These are phyloP conservation scores for Mastacembelus armatus DNA, from an alignment of 2,797 vertebrate genomes.

Conservation along the genomic window DNA sequence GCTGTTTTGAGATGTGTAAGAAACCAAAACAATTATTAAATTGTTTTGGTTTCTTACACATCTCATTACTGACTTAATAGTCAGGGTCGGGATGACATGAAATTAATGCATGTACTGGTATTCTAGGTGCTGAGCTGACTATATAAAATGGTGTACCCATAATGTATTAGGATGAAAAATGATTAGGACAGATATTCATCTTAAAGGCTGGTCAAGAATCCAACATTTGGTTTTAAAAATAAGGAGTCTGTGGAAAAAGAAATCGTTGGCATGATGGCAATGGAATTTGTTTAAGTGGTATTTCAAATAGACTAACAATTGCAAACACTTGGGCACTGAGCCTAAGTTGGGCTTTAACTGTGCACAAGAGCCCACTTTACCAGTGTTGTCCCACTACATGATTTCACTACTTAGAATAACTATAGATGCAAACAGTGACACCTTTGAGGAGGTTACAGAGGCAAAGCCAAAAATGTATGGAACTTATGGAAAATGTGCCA, in stretches of 20 bases:
- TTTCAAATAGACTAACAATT: slow-evolving; percentile 11
- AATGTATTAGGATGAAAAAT: too few species aligned
- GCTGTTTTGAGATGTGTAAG: too few species aligned
- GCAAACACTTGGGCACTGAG: not conserved
- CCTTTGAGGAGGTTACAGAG: slow-evolving; percentile 11
- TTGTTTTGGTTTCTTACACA: not conserved
- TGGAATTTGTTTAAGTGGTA: slow-evolving; percentile 1
- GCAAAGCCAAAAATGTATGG: slow-evolving; percentile 39
- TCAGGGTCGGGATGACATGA: not conserved
- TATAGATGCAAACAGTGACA: slow-evolving; percentile 21
- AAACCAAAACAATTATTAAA: too few species aligned
- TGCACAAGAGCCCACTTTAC: slow-evolving; percentile 27
- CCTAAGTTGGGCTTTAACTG: slow-evolving; percentile 7
- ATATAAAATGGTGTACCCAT: too few species aligned
- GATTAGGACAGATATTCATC: not conserved
- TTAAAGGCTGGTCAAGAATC: not conserved
- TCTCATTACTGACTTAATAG: not conserved
- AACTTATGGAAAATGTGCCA: slow-evolving; percentile 35
- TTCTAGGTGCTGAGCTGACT: not conserved
- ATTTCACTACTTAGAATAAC: slow-evolving; percentile 29
- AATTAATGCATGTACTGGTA: not conserved
- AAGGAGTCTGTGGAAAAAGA: not conserved
- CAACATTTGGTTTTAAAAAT: too few species aligned
- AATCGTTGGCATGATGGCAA: not conserved
- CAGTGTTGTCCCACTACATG: slow-evolving; percentile 23